Conservation (phyloP, 2,888 invertebrate species). For the Drosophila nigricruria region DNA sequence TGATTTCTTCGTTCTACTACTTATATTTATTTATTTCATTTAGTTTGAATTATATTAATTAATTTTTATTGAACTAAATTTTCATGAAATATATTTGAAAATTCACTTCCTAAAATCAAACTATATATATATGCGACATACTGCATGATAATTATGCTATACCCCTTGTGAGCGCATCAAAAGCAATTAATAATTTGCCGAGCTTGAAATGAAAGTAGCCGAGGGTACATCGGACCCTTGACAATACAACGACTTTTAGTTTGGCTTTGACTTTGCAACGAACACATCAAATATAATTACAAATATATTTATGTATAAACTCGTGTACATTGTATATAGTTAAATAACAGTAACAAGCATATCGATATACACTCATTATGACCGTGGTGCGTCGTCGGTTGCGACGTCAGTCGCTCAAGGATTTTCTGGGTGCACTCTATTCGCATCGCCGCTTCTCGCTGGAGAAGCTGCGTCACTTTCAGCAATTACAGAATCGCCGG, state of each 20-base stretch:
- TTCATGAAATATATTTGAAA: not conserved
- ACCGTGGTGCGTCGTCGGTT: constrained; percentile 63
- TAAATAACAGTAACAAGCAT: constrained; percentile 4
- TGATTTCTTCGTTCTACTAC: too few relatives aligned
- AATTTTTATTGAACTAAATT: not conserved
- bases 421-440: constrained; percentile 64
- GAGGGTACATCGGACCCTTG: constrained; percentile 60
- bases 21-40: too few relatives aligned
- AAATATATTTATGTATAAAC: not conserved
- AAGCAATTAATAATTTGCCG: constrained; percentile 43
- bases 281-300: constrained; percentile 32
- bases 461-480: constrained; percentile 61
- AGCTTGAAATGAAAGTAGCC: constrained; percentile 56
- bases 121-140: not conserved
- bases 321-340: constrained; percentile 1
- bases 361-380: constrained; percentile 45
- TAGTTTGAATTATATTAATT: too few relatives aligned
- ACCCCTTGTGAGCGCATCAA: constrained; percentile 22
- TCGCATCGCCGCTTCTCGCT: constrained; percentile 65
- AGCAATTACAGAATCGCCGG: constrained; percentile 54
- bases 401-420: constrained; percentile 71
- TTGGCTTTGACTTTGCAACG: constrained; percentile 62
- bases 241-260: constrained; percentile 44
- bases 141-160: not conserved
- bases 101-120: not conserved